phyloP scores from a whole-genome alignment of 1,140 invertebrate genomes.

The Aphelenchoides avenae region DNA sequence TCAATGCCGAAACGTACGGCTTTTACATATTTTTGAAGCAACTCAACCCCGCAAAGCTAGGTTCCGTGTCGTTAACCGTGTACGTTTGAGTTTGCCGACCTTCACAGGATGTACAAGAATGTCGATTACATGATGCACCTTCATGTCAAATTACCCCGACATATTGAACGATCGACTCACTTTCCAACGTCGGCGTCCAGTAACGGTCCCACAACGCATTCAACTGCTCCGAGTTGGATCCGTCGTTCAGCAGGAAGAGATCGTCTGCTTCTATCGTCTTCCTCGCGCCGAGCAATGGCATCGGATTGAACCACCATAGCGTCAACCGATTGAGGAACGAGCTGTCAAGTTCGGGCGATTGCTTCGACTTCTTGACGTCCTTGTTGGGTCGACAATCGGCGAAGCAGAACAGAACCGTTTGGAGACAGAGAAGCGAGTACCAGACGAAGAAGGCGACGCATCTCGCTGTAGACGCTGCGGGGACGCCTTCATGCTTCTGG shows the following conservation, averaged over 20 bases:
- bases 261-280: slow-evolving; percentile 47
- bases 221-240: slow-evolving; percentile 33
- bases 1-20: too few species aligned
- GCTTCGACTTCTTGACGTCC: slow-evolving; percentile 21
- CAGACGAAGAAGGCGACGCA: slow-evolving; percentile 40
- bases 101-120: too few species aligned
- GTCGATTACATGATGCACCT: too few species aligned
- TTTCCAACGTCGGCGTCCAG: slow-evolving; percentile 45
- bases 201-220: slow-evolving; percentile 45
- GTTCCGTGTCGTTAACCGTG: too few species aligned
- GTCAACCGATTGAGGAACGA: slow-evolving; percentile 50
- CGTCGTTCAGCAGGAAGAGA: slow-evolving; percentile 44
- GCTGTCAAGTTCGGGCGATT: slow-evolving; percentile 43
- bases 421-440: slow-evolving; percentile 33
- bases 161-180: too few species aligned
- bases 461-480: slow-evolving; percentile 1
- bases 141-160: too few species aligned
- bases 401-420: slow-evolving; percentile 44
- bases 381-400: slow-evolving; percentile 32
- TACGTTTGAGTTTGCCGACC: too few species aligned
- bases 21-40: too few species aligned
- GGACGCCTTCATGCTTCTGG: neutral
- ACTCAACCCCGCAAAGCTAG: too few species aligned
- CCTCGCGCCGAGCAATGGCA: slow-evolving; percentile 26
- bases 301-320: slow-evolving; percentile 55